Evolutionary conservation across 2,888 invertebrate species (phyloP), one percentile per base, ranked within the genome.

Genomic region (Quadriops clusia): DNA sequence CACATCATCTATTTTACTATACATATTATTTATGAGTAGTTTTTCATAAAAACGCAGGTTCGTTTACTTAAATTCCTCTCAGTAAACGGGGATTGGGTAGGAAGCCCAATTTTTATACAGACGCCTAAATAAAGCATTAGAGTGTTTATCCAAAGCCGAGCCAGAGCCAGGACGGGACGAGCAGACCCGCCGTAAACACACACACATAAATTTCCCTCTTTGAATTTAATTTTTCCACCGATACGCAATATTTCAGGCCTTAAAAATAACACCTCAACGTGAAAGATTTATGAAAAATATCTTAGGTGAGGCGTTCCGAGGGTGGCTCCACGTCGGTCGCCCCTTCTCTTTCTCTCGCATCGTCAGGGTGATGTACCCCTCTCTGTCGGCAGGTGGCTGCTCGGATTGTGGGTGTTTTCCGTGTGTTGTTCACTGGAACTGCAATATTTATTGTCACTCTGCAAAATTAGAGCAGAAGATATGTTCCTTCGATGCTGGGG

Each of bases 141-240:
- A n/a, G n/a, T n/a, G n/a, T n/a, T n/a, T n/a, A n/a, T n/a, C n/a
- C n/a, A n/a, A n/a, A n/a, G n/a, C n/a, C n/a, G n/a, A n/a, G n/a
- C n/a, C n/a, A n/a, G n/a, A n/a, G n/a, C n/a, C n/a, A n/a, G n/a
- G n/a, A n/a, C n/a, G n/a, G n/a, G n/a, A n/a, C n/a, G n/a, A n/a
- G n/a, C n/a, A n/a, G n/a, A n/a, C n/a, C n/a, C n/a, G n/a, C n/a
- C n/a, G n/a, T n/a, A n/a, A 33, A 34, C 24, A 30, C 22, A 37
- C 29, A 29, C 29, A 32, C 37, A 39, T 39, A 41, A 41, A 39
- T 41, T 37, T 36, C 30, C 32, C 27, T 33, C 28, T 30, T 34
- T 39, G 43, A 43, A 43, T 43, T 43, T 41, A 43, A 43, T 41
- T 43, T 43, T 43, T 43, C 39, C 41, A 38, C 43, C 43, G 43